phyloP scores from a whole-genome alignment of 2,888 invertebrate genomes.

The Hydroisotoma schaefferi region DNA sequence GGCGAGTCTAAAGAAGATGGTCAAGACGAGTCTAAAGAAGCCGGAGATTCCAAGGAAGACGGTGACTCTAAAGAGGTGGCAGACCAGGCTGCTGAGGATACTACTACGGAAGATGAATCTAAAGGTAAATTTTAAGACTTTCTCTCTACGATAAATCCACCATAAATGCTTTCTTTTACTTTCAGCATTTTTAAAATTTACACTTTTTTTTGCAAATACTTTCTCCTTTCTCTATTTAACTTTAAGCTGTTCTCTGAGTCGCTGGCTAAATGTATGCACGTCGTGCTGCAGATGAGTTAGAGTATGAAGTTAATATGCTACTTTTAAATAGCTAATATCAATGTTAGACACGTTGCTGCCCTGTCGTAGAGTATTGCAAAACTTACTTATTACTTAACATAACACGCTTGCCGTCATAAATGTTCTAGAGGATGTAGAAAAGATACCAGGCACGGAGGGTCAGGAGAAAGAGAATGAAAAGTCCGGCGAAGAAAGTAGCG shows the following conservation, averaged over 20 bases:
- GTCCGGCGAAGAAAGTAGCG: slow-evolving; percentile 22
- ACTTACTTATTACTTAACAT: neutral
- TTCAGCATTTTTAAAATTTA: too few relatives aligned
- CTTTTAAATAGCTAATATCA: too few relatives aligned
- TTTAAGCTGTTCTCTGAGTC: too few relatives aligned
- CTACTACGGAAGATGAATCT: slow-evolving; percentile 40
- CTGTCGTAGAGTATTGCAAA: too few relatives aligned
- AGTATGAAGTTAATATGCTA: too few relatives aligned
- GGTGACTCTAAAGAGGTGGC: slow-evolving; percentile 33
- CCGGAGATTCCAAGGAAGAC: slow-evolving; percentile 19
- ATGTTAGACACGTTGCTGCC: too few relatives aligned
- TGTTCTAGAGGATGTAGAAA: slow-evolving; percentile 52
- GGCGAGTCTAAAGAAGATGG: slow-evolving; percentile 51
- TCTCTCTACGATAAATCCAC: neutral
- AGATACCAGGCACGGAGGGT: slow-evolving; percentile 25
- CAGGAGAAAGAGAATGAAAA: slow-evolving; percentile 21
- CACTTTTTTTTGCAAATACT: too few relatives aligned
- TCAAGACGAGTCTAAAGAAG: slow-evolving; percentile 41
- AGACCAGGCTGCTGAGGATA: too few relatives aligned
- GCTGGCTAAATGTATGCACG: too few relatives aligned
- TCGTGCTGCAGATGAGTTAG: too few relatives aligned
- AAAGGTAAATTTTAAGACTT: slow-evolving; percentile 19
- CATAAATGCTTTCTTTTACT: too few relatives aligned
- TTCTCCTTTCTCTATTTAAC: too few relatives aligned
- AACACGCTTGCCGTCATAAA: slow-evolving; percentile 37